Evolutionary conservation across 2,797 vertebrate genomes (phyloP), one percentile per base, ranked within the genome.

Genomic region (Moxostoma hubbsi): DNA sequence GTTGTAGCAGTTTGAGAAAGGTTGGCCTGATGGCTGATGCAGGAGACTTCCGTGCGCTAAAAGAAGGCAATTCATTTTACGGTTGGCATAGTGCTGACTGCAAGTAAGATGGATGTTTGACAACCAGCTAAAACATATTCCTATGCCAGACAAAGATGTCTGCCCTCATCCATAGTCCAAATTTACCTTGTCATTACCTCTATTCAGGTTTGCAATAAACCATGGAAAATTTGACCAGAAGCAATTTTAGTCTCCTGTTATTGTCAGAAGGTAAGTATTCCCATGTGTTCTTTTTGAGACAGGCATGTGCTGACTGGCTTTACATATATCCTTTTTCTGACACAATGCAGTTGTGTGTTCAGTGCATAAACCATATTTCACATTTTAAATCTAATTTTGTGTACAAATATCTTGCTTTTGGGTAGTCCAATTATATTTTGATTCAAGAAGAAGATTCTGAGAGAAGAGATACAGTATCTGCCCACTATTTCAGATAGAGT

Each of bases 231-330:
- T 83, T 86, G 57, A 86, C 86, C 88, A 1, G 10, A n/a, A 81
- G 85, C 79, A 66, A 50, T 83, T 79, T 85, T 79, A 71, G 66
- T 58, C 86, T 85, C 75, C 81, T 74, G 76, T 80, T 72, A 53
- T 80, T 82, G 77, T 86, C 18, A 61, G 77, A 45, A 69, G 81
- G 81, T 85, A 59, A 83, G 82, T 85, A 62, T 85, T 69, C 73
- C 78, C 59, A 64, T 36, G 36, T 57, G 72, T 53, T 8, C 63
- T 9, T 72, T 66, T 80, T 84, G 71, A 81, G 54, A 53, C 15
- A 80, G 85, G 64, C 86, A 81, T 87, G 90, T 89, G 84, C 83
- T 83, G 87, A 91, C 88, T 85, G 82, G 85, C 65, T 75, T 63
- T 80, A 11, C 12, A 7, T 13, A 7, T 82, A 85, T 87, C 16